These are phyloP conservation scores for Acromyrmex echinatior DNA, from an alignment of 1,140 invertebrate genomes.

Conservation along the genomic window DNA sequence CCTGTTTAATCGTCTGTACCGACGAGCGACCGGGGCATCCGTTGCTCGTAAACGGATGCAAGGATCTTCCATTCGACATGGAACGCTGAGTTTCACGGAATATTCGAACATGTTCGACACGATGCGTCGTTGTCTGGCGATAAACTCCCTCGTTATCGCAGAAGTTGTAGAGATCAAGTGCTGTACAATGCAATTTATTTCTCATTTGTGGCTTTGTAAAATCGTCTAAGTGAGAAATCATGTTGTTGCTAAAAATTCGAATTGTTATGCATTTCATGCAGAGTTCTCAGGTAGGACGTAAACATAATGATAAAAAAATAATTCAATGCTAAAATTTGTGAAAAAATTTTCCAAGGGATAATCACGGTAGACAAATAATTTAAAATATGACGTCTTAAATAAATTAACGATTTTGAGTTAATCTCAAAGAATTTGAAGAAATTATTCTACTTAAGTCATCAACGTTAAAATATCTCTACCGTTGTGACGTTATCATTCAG, in stretches of 20 bases:
- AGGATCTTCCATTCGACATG: not conserved
- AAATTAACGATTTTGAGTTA: not conserved
- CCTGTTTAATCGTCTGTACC: conserved; percentile 2
- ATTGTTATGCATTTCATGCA: not conserved
- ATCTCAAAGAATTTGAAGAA: not conserved
- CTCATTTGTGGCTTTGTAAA: not conserved
- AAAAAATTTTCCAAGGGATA: not conserved
- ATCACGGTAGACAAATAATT: not conserved
- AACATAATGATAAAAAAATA: not conserved
- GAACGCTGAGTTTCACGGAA: conserved; percentile 18
- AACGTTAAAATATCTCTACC: not conserved
- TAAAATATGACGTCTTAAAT: not conserved
- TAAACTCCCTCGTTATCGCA: conserved; percentile 24
- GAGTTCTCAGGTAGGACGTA: not conserved
- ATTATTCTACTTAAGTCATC: not conserved
- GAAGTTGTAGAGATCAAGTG: not conserved
- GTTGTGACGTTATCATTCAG: not conserved
- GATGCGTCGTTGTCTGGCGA: conserved; percentile 15
- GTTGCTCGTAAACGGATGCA: conserved; percentile 52
- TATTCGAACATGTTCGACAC: conserved; percentile 12
- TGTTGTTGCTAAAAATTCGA: not conserved
- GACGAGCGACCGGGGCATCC: conserved; percentile 27
- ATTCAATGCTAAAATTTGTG: not conserved
- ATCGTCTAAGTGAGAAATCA: not conserved
- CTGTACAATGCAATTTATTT: conserved; percentile 7